A percentile compares a stretch with the other conserved stretches of the same genome.
These are phyloP conservation scores for Steromphala cineraria DNA, from an alignment of 2,888 invertebrate species.

Conservation along the genomic window DNA sequence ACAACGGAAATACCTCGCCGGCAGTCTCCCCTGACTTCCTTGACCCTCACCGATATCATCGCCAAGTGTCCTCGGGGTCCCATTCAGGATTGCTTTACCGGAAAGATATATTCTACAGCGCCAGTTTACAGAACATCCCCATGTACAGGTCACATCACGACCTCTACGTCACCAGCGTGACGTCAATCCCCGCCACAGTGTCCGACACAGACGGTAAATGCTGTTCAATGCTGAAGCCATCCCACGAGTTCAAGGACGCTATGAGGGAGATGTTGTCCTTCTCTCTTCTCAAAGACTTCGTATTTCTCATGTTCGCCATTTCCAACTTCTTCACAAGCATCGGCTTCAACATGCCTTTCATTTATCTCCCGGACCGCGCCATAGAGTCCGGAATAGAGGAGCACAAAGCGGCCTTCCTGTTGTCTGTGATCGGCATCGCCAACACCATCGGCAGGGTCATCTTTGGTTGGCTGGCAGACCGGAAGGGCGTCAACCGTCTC, in stretches of 20 bases:
- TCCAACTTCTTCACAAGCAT: slow-evolving; percentile 96
- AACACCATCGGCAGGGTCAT: slow-evolving; percentile 94
- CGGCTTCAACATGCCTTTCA: slow-evolving; percentile 93
- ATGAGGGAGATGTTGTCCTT: slow-evolving; percentile 86
- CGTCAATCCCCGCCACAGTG: slow-evolving; percentile 61
- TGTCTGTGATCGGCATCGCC: slow-evolving; percentile 92
- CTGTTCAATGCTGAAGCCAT: slow-evolving; percentile 35
- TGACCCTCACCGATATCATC: slow-evolving; percentile 19
- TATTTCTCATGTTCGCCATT: slow-evolving; percentile 89
- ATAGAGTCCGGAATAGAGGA: slow-evolving; percentile 58
- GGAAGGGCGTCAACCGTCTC: slow-evolving; percentile 88
- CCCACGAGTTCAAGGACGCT: slow-evolving; percentile 52
- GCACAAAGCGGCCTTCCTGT: slow-evolving; percentile 81
- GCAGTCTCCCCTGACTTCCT: background rate
- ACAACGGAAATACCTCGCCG: background rate
- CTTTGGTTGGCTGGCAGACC: slow-evolving; percentile 71
- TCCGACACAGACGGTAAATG: slow-evolving; percentile 40
- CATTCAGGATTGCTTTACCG: slow-evolving; percentile 84
- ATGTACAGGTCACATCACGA: slow-evolving; percentile 73
- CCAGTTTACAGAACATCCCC: slow-evolving; percentile 81
- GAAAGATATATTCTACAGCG: slow-evolving; percentile 92
- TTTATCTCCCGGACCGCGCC: slow-evolving; percentile 87
- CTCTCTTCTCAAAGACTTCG: slow-evolving; percentile 87
- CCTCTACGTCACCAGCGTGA: slow-evolving; percentile 71
- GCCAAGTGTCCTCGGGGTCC: slow-evolving; percentile 10